A percentile compares a stretch with the other conserved stretches of the same genome.
Conservation (phyloP, 2,797 vertebrate genomes). For the Heteromormyrus szaboi region DNA sequence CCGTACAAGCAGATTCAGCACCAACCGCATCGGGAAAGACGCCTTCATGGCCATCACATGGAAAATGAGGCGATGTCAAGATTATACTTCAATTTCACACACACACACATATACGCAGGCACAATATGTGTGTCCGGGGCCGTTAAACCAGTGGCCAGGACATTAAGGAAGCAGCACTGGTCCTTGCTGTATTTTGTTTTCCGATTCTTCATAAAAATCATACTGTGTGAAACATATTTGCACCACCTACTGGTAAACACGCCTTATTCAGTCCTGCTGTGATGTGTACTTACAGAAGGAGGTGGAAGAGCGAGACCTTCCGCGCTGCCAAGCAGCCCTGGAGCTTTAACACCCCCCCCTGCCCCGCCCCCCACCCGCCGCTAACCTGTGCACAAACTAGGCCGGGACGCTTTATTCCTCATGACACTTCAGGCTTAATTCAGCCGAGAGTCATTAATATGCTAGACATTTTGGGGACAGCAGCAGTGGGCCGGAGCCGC, state of each 20-base stretch:
- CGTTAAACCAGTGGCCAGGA: neutral
- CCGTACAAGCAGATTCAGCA: too few species aligned
- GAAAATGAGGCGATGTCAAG: neutral
- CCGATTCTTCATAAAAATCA: neutral
- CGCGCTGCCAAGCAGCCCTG: slow-evolving; percentile 28
- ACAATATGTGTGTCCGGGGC: neutral
- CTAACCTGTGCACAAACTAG: slow-evolving; percentile 33
- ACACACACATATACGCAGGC: neutral
- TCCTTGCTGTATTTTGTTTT: neutral
- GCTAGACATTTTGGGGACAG: slow-evolving; percentile 40
- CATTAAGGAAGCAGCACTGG: too few species aligned
- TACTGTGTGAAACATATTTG: slow-evolving; percentile 15
- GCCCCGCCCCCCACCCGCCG: slow-evolving; percentile 18
- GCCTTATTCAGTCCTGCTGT: neutral
- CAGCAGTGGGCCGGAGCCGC: slow-evolving; percentile 12
- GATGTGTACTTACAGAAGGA: slow-evolving; percentile 12
- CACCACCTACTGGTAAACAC: slow-evolving; percentile 11
- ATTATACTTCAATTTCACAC: neutral
- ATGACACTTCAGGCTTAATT: slow-evolving; percentile 36
- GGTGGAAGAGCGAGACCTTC: slow-evolving; percentile 20
- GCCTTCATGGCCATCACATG: neutral
- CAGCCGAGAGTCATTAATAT: slow-evolving; percentile 38
- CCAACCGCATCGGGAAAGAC: neutral
- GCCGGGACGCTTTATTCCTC: slow-evolving; percentile 25
- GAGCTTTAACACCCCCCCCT: slow-evolving; percentile 23